These are phyloP conservation scores for Bombus vancouverensis DNA, from an alignment of 1,140 invertebrate genomes.

Conservation along the genomic window DNA sequence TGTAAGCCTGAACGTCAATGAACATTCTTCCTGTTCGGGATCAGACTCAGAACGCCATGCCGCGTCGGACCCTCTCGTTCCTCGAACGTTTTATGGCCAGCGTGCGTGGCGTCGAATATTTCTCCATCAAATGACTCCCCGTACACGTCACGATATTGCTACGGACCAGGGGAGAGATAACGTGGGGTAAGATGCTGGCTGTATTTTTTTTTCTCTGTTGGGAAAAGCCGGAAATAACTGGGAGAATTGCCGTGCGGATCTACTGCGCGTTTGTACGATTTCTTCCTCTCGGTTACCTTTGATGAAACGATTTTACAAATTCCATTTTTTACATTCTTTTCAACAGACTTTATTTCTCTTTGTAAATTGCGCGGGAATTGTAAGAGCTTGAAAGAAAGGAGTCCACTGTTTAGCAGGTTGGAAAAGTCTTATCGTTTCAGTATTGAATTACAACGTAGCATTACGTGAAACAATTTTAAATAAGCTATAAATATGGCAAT, in stretches of 20 bases:
- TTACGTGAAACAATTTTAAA: not conserved
- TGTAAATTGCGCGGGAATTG: not conserved
- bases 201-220: not conserved
- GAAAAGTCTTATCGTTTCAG: too few species aligned
- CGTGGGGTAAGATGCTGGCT: constrained; percentile 37
- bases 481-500: not conserved
- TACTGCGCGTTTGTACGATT: too few species aligned
- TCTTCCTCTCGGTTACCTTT: not conserved
- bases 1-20: constrained; percentile 64
- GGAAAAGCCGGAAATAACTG: constrained; percentile 11
- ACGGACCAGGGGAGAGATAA: constrained; percentile 56
- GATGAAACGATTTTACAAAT: not conserved
- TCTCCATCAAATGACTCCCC: constrained; percentile 73
- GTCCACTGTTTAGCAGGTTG: not conserved
- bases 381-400: not conserved
- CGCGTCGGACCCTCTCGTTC: constrained; percentile 65
- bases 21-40: constrained; percentile 70
- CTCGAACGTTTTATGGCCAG: constrained; percentile 72
- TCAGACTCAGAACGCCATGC: constrained; percentile 65
- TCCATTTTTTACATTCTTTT: not conserved
- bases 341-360: not conserved
- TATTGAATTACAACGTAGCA: too few species aligned
- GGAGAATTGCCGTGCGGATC: not conserved
- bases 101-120: constrained; percentile 66
- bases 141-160: constrained; percentile 61